Evolutionary conservation across 2,113 vertebrate species (phyloP), one percentile per base, ranked within the genome.

Genomic region (Apaloderma vittatum): DNA sequence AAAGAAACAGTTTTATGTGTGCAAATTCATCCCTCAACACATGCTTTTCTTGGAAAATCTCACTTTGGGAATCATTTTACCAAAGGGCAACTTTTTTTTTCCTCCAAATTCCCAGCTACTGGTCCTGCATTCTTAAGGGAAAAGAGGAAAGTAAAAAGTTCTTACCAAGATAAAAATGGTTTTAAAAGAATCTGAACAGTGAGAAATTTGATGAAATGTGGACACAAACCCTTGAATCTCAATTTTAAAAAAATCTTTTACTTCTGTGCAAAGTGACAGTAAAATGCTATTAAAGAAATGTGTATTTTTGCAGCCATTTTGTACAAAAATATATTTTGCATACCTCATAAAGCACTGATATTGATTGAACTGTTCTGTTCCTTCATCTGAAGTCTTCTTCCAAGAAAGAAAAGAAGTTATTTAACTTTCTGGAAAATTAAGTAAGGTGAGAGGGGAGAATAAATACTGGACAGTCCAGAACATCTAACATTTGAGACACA

Each of bases 211-310:
- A 43, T 51, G 29, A 87, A 40, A 65, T 57, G 16, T 37, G 8
- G 13, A 36, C 30, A 55, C 8, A 82, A 66, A 40, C 0, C 3
- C 8, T 32, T 21, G 10, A 22, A 48, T 51, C 6, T 86, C 32
- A 2, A 11, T 46, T 75, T 67, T 4, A 0, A 63, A 62, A 40
- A 82, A 49, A 22, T 32, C 0, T 3, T 65, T 65, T 59, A 32
- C 11, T 2, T 29, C 19, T 81, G 9, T 45, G 37, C 15, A 59
- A 76, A 70, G 34, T 55, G 15, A 52, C 6, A 45, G 11, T 21
- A 81, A 80, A 46, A 43, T 30, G 12, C 15, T 71, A 59, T 65
- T 34, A 71, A 80, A 71, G 27, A 86, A 71, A 58, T 8, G 12
- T 11, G 13, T 15, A 2, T 27, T 54, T 68, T 48, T 84, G 30